Evolutionary conservation across 1,140 invertebrate genomes (phyloP).

Genomic region (Leptinotarsa defecta): DNA sequence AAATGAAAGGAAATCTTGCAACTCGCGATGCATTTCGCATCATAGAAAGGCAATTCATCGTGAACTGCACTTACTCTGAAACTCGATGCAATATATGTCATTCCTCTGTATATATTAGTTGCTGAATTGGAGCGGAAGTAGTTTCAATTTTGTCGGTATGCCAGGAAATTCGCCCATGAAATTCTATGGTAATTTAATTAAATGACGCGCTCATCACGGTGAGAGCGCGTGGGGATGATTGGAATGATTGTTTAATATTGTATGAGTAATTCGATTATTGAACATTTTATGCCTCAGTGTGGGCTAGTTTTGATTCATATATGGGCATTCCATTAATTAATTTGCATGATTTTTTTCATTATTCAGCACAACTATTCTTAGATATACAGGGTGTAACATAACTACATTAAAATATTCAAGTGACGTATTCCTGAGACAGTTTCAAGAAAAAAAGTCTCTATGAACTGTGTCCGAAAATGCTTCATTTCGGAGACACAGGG

Average conservation of each 20-base stretch:
- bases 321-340: too few relatives aligned
- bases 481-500: too few relatives aligned
- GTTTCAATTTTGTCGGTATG: background rate
- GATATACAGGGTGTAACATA: too few relatives aligned
- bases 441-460: too few relatives aligned
- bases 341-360: too few relatives aligned
- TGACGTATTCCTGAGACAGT: too few relatives aligned
- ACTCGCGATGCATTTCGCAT: background rate
- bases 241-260: background rate
- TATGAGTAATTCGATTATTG: too few relatives aligned
- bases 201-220: background rate
- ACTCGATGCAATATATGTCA: background rate
- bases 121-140: conserved; percentile 4
- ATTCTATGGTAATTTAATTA: background rate
- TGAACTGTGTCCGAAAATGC: too few relatives aligned
- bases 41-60: background rate
- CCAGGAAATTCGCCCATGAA: background rate
- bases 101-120: conserved; percentile 1
- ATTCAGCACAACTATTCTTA: too few relatives aligned
- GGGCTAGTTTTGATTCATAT: too few relatives aligned
- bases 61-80: background rate
- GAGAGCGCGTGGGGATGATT: background rate
- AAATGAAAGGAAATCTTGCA: background rate
- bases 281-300: too few relatives aligned
- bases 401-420: too few relatives aligned